These are phyloP conservation scores for Psettodes erumei DNA, from an alignment of 2,113 vertebrate species.

Conservation along the genomic window DNA sequence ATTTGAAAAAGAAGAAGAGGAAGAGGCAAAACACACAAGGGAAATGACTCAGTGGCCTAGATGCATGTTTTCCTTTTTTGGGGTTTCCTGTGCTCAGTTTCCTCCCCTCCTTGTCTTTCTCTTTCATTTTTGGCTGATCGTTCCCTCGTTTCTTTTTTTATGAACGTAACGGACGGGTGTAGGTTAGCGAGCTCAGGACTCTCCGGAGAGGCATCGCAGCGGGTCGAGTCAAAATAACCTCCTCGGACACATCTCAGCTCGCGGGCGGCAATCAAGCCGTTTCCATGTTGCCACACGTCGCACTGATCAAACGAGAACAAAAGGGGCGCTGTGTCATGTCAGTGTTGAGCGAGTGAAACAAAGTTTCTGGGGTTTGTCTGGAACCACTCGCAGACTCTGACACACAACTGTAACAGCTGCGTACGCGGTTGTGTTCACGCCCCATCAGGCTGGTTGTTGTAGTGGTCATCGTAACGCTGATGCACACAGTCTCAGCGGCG, in stretches of 20 bases:
- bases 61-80: constrained; percentile 75
- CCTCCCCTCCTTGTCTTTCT: constrained; percentile 27
- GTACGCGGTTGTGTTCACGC: too few species aligned
- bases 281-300: background rate
- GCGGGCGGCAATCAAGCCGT: background rate
- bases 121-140: constrained; percentile 47
- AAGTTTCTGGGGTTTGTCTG: constrained; percentile 9
- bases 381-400: constrained; percentile 14
- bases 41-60: constrained; percentile 81
- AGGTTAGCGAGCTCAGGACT: background rate
- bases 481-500: background rate
- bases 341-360: background rate
- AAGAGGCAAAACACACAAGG: constrained; percentile 60
- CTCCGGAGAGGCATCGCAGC: background rate
- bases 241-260: background rate
- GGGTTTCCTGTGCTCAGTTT: constrained; percentile 59
- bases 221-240: constrained; percentile 3
- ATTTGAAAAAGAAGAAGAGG: constrained; percentile 65
- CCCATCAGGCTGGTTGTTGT: background rate
- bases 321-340: background rate
- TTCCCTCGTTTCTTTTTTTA: constrained; percentile 13
- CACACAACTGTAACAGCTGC: too few species aligned
- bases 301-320: constrained; percentile 8
- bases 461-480: background rate
- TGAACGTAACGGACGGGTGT: background rate